Percentiles rank a stretch among this genome's conserved stretches.
Conservation (phyloP, 2,888 invertebrate genomes). For the Campoletis raptor region DNA sequence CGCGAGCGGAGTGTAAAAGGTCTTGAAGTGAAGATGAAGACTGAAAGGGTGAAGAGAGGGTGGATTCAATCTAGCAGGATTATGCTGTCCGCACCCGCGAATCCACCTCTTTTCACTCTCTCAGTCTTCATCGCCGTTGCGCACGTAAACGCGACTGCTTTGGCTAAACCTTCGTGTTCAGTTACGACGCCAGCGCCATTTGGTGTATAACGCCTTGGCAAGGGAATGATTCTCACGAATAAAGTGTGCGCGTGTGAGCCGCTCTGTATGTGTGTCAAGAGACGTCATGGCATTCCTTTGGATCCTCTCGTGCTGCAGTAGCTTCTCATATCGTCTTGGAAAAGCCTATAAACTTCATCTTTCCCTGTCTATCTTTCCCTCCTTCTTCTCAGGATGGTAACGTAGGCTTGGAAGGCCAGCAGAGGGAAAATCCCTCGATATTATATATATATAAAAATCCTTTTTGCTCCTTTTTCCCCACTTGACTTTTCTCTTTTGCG, state of each 20-base stretch:
- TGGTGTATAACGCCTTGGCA: constrained; percentile 25
- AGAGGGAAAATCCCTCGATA: constrained; percentile 60
- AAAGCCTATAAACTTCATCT: constrained; percentile 56
- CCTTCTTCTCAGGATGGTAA: background rate
- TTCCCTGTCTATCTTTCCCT: background rate
- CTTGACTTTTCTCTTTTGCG: constrained; percentile 14
- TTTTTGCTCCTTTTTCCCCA: constrained; percentile 8
- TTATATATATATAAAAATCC: constrained; percentile 37
- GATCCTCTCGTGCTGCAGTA: constrained; percentile 33
- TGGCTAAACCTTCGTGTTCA: constrained; percentile 40
- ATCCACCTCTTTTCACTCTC: constrained; percentile 39
- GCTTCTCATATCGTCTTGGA: constrained; percentile 56
- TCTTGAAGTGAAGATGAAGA: constrained; percentile 33
- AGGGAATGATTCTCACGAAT: constrained; percentile 19
- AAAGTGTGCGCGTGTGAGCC: background rate
- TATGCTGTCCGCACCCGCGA: constrained; percentile 69
- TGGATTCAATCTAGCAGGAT: constrained; percentile 80
- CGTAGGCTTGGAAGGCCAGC: constrained; percentile 7
- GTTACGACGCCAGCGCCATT: constrained; percentile 23
- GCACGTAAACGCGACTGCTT: constrained; percentile 46
- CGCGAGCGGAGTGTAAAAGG: constrained; percentile 36
- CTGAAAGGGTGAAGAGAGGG: constrained; percentile 47
- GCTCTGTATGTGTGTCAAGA: constrained; percentile 15
- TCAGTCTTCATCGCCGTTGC: constrained; percentile 34
- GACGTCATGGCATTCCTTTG: constrained; percentile 31